phyloP scores from a whole-genome alignment of 2,888 invertebrate genomes.

The Ecdyonurus torrentis region DNA sequence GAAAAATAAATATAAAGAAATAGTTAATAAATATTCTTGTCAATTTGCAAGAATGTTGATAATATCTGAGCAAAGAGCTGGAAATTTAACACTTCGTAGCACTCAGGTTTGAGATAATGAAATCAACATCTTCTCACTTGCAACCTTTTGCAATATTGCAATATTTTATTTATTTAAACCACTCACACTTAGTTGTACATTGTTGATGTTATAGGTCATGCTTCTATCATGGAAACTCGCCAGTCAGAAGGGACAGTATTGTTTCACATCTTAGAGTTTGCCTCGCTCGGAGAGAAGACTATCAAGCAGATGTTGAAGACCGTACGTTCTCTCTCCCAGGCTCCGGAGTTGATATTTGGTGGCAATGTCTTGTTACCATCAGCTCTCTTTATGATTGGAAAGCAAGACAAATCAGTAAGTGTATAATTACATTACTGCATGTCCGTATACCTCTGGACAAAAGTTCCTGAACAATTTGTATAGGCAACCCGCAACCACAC shows the following conservation, averaged over 20 bases:
- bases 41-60: too few relatives aligned
- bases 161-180: too few relatives aligned
- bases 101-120: too few relatives aligned
- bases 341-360: neutral
- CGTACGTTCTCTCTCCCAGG: neutral
- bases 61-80: too few relatives aligned
- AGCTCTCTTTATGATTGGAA: neutral
- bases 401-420: neutral
- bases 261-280: slow-evolving; percentile 35
- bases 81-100: too few relatives aligned
- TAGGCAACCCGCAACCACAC: too few relatives aligned
- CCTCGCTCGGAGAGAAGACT: slow-evolving; percentile 12
- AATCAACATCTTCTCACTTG: too few relatives aligned
- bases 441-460: neutral
- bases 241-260: slow-evolving; percentile 42
- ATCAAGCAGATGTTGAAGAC: neutral
- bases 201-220: neutral
- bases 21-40: too few relatives aligned
- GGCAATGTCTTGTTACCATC: neutral
- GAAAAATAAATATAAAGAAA: too few relatives aligned
- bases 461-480: too few relatives aligned
- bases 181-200: slow-evolving; percentile 22
- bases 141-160: too few relatives aligned
- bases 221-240: neutral
- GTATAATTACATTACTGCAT: neutral